These are phyloP conservation scores for Platalea minor DNA, from an alignment of 2,797 vertebrate species.

Conservation along the genomic window DNA sequence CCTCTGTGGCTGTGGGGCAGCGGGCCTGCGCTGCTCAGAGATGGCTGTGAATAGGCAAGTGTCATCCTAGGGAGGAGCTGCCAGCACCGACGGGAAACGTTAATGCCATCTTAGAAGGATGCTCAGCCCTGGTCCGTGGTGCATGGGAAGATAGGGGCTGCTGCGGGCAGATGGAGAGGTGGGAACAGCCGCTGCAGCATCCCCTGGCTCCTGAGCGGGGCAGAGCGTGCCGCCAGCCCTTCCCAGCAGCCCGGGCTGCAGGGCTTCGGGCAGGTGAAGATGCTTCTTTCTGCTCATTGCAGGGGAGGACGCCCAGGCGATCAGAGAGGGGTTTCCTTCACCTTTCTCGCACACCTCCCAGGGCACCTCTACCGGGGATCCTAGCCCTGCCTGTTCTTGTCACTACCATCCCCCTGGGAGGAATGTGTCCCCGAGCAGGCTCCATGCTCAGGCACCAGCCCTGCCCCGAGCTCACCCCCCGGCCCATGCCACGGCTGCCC, in stretches of 20 bases:
- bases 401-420: background rate
- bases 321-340: background rate
- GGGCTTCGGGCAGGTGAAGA: background rate
- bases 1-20: background rate
- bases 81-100: background rate
- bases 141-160: background rate
- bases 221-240: background rate
- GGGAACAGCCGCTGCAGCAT: background rate
- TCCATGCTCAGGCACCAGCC: background rate
- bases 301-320: background rate
- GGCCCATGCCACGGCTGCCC: background rate
- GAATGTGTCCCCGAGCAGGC: background rate
- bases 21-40: background rate
- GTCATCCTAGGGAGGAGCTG: background rate
- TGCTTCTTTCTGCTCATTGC: background rate
- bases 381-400: background rate
- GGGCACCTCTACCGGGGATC: background rate
- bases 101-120: background rate
- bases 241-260: background rate
- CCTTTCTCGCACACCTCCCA: accelerated
- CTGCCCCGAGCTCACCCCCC: background rate
- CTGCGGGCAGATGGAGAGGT: background rate
- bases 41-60: background rate
- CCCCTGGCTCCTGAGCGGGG: background rate
- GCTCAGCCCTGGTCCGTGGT: background rate